phyloP scores from a whole-genome alignment of 2,888 invertebrate genomes.

The Periphyllus acericola region DNA sequence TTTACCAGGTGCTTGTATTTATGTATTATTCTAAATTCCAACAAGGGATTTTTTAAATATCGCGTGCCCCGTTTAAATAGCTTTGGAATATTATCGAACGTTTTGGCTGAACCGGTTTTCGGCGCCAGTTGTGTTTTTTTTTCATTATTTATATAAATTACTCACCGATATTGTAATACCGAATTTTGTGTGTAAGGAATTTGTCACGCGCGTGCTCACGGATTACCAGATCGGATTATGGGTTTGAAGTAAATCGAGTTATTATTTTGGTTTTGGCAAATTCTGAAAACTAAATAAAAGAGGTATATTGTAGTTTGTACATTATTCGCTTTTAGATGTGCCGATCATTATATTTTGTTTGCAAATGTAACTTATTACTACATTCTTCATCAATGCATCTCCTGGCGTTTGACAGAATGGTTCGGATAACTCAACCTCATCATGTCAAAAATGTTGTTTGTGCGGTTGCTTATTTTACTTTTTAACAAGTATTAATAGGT shows the following conservation, averaged over 20 bases:
- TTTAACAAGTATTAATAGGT: neutral
- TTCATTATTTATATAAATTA: slow-evolving; percentile 33
- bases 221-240: slow-evolving; percentile 49
- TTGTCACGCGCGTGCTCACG: slow-evolving; percentile 51
- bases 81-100: slow-evolving; percentile 27
- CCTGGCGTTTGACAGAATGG: neutral
- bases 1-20: slow-evolving; percentile 55
- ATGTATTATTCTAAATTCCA: slow-evolving; percentile 49
- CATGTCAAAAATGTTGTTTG: neutral
- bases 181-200: slow-evolving; percentile 32
- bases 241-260: slow-evolving; percentile 33
- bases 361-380: slow-evolving; percentile 7
- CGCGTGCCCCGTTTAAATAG: slow-evolving; percentile 54
- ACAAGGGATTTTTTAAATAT: slow-evolving; percentile 57
- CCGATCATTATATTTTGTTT: neutral
- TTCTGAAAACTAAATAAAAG: slow-evolving; percentile 21
- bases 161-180: neutral
- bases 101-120: slow-evolving; percentile 49
- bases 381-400: neutral
- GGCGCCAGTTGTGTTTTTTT: slow-evolving; percentile 48
- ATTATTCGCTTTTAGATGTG: slow-evolving; percentile 34
- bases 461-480: neutral
- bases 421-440: neutral
- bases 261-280: slow-evolving; percentile 20
- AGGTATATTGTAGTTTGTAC: neutral